Percentiles rank a stretch among this genome's conserved stretches.
Conservation (phyloP, 2,797 vertebrate species). For the Phaenicophaeus curvirostris region DNA sequence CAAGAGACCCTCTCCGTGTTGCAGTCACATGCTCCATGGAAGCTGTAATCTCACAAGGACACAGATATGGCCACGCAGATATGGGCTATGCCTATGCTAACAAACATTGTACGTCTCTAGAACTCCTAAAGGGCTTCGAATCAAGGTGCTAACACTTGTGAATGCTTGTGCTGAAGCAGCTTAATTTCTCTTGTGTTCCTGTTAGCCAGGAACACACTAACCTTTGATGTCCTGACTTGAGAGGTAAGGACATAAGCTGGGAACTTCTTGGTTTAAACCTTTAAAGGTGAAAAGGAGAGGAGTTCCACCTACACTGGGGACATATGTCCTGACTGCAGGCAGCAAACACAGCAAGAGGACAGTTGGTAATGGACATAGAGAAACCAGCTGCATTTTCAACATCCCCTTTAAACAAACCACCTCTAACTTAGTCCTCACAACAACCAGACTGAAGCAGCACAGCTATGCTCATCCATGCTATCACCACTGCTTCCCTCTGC, state of each 20-base stretch:
- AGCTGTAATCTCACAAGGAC: conserved; percentile 47
- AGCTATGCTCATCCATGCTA: fast-evolving
- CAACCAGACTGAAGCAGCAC: not conserved
- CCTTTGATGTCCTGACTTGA: not conserved
- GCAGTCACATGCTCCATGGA: conserved; percentile 7
- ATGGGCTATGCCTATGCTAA: conserved; percentile 14
- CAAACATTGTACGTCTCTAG: not conserved
- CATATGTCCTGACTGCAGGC: not conserved
- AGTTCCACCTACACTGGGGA: not conserved
- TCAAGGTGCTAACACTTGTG: not conserved
- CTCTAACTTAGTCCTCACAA: not conserved
- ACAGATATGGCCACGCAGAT: conserved; percentile 35
- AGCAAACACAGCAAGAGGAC: not conserved
- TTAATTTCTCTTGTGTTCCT: not conserved
- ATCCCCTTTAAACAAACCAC: not conserved
- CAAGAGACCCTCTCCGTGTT: not conserved
- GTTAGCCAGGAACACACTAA: not conserved
- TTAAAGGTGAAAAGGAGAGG: not conserved
- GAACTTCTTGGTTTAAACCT: not conserved
- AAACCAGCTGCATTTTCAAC: not conserved
- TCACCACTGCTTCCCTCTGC: not conserved
- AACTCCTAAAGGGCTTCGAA: not conserved
- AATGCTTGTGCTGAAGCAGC: not conserved
- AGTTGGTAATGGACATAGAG: not conserved
- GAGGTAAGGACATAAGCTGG: not conserved